Conservation (phyloP, 30 jellyfish, hydroid and myxozoan genomes). For the Chironex yamaguchii region DNA sequence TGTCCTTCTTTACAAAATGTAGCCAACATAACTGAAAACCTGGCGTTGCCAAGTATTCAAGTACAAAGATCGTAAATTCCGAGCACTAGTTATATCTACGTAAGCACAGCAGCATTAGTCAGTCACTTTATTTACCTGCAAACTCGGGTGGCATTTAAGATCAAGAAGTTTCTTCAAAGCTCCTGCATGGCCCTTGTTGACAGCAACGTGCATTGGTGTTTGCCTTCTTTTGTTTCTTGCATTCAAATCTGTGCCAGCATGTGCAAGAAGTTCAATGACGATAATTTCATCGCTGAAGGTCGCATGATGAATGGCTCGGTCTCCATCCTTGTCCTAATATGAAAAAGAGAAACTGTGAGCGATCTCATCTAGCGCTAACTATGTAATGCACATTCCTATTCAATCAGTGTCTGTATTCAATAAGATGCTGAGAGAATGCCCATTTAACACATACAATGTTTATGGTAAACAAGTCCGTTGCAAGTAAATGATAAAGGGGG, state of each 20-base stretch:
- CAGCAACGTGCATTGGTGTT: constrained; percentile 91
- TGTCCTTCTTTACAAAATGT: no score
- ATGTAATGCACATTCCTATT: no score
- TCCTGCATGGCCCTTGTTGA: constrained; percentile 91
- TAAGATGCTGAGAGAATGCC: no score
- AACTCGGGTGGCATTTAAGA: constrained; percentile 62
- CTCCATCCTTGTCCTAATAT: constrained; percentile 89
- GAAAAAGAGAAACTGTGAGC: no score
- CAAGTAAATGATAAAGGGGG: no score
- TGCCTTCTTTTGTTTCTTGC: constrained; percentile 91
- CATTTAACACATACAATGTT: no score
- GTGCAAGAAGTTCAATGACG: constrained; percentile 57
- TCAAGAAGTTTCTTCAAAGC: constrained; percentile 56
- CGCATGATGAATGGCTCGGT: constrained; percentile 92
- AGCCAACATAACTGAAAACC: not conserved
- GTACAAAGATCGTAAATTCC: no score
- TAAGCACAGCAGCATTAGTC: not conserved
- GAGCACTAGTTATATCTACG: not conserved
- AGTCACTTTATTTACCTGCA: constrained; percentile 41
- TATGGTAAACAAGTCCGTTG: no score
- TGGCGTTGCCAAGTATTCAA: not conserved
- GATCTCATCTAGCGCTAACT: no score
- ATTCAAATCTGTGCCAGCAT: constrained; percentile 88
- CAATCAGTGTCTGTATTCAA: no score
- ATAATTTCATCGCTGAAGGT: constrained; percentile 84